Evolutionary conservation across 1,140 invertebrate species (phyloP), one percentile per base, ranked within the genome.

Genomic region (Bradynema listronoti): DNA sequence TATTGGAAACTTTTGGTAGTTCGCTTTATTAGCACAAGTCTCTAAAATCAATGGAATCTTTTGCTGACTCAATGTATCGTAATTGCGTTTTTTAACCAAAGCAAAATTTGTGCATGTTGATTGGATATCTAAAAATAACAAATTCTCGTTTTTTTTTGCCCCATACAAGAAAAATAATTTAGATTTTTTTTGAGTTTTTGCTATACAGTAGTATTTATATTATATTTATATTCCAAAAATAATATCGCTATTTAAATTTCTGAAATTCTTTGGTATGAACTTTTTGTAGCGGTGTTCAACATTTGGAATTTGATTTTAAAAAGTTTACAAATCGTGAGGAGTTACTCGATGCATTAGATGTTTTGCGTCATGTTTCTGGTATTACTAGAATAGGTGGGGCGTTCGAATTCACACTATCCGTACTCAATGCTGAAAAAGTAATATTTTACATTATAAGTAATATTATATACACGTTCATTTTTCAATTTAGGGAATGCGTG

Each of bases 241-340:
- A 22, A 16, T 60, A 58, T 59, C n/a, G 47, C n/a, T 53, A 16
- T 2, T 60, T 59, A 19, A 2, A n/a, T n/a, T n/a, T n/a, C n/a
- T n/a, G n/a, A n/a, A n/a, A n/a, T n/a, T n/a, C n/a, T n/a, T n/a
- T n/a, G n/a, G n/a, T n/a, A n/a, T n/a, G n/a, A n/a, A n/a, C n/a
- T 4, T 45, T 50, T 55, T 71, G 54, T 56, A 78, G 75, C 65
- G 73, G 73, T 1, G 75, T 77, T 11, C 75, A 78, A 56, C 73
- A 77, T 54, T 45, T 78, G 32, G 73, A 76, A 51, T 76, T 76
- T 53, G 71, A 78, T 52, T 78, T 76, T 52, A 63, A 67, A 50
- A 72, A 58, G 16, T 58, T 58, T 54, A 58, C 56, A 1, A 27
- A 58, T 33, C 55, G 56, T 14, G 68, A 77, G 14, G 71, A 75